These are phyloP conservation scores for Tubiluchus corallicola DNA, from an alignment of 2,888 invertebrate species.

Conservation along the genomic window DNA sequence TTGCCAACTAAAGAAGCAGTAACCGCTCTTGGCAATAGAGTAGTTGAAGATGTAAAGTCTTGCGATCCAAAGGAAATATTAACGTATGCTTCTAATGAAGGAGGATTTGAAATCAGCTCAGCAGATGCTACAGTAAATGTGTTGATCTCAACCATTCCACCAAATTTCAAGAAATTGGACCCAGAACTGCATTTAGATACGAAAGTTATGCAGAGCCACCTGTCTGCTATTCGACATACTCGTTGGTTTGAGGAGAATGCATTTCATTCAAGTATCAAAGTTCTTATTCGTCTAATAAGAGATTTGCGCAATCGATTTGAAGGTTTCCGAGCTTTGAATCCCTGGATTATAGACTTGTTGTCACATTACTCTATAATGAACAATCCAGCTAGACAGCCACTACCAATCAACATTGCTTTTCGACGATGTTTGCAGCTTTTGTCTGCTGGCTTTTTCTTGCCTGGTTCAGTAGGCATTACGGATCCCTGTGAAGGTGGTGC, in stretches of 20 bases:
- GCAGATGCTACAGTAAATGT: slow-evolving; percentile 69
- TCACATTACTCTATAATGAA: slow-evolving; percentile 93
- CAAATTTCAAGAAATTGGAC: slow-evolving; percentile 79
- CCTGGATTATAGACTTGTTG: slow-evolving; percentile 90
- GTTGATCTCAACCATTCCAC: slow-evolving; percentile 78
- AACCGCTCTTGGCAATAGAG: slow-evolving; percentile 70
- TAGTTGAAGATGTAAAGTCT: slow-evolving; percentile 66
- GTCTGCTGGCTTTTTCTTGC: slow-evolving; percentile 81
- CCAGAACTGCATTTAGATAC: slow-evolving; percentile 54
- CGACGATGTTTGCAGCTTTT: slow-evolving; percentile 70
- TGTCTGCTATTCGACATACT: slow-evolving; percentile 83
- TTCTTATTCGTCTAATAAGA: slow-evolving; percentile 74
- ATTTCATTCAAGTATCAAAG: slow-evolving; percentile 87
- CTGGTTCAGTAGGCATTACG: slow-evolving; percentile 49
- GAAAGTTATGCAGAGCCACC: slow-evolving; percentile 60
- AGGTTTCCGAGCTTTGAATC: slow-evolving; percentile 71
- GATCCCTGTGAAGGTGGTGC: slow-evolving; percentile 86
- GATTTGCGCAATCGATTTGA: slow-evolving; percentile 75
- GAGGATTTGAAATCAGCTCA: slow-evolving; percentile 74
- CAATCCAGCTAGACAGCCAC: slow-evolving; percentile 74
- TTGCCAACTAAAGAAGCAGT: slow-evolving; percentile 88
- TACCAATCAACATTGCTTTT: slow-evolving; percentile 80
- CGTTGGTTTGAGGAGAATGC: slow-evolving; percentile 98
- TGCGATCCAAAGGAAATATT: too few species aligned
- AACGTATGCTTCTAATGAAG: too few species aligned